Percentiles rank a stretch among this genome's conserved stretches.
These are phyloP conservation scores for Tyria jacobaeae DNA, from an alignment of 2,888 invertebrate species.

Conservation along the genomic window DNA sequence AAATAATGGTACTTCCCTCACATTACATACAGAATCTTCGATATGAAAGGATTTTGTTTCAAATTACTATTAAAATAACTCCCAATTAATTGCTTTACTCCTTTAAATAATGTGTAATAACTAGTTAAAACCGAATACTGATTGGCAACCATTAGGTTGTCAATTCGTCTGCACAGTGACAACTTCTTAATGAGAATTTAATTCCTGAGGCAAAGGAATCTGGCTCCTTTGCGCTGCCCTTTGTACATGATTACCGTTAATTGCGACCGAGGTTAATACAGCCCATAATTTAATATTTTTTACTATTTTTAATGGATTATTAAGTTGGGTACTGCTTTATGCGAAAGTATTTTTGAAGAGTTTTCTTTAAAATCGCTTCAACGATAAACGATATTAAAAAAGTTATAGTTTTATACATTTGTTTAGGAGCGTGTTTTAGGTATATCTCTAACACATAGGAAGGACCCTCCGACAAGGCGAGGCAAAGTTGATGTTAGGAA, in stretches of 20 bases:
- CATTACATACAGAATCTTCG: background rate
- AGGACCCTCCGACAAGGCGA: too few species aligned
- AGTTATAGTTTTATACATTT: too few species aligned
- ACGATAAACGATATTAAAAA: too few species aligned
- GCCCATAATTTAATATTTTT: background rate
- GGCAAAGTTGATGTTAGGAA: too few species aligned
- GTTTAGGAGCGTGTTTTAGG: too few species aligned
- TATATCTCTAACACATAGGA: too few species aligned
- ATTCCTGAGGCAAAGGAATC: constrained; percentile 45
- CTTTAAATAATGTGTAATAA: constrained; percentile 24
- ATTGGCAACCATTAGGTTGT: constrained; percentile 48
- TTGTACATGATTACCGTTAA: constrained; percentile 17
- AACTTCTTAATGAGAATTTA: constrained; percentile 51
- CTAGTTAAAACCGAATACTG: constrained; percentile 36
- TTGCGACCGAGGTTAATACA: background rate
- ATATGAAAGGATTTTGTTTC: background rate
- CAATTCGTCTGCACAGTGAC: constrained; percentile 43
- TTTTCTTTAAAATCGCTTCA: too few species aligned
- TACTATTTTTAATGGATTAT: background rate
- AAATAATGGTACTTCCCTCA: background rate
- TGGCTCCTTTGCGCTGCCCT: constrained; percentile 27
- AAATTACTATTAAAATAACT: background rate
- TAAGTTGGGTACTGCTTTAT: background rate
- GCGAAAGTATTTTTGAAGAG: too few species aligned
- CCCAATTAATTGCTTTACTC: background rate